Conservation (phyloP, 1,140 invertebrate species). For the Scylla paramamosain region DNA sequence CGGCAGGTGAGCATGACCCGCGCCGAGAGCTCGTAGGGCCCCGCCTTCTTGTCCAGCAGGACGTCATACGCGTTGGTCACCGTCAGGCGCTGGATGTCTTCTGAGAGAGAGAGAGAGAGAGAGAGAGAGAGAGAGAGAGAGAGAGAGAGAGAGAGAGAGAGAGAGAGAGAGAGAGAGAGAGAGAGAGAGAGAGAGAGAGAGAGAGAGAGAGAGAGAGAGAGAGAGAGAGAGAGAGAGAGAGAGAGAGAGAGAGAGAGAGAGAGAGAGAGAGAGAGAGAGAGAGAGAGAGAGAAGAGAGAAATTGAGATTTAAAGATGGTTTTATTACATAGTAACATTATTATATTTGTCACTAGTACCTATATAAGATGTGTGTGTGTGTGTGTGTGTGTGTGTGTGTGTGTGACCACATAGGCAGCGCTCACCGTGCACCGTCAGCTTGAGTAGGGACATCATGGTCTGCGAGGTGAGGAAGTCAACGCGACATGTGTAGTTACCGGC, state of each 20-base stretch:
- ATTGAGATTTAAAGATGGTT: not conserved
- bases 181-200: constrained; percentile 58
- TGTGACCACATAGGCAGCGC: not conserved
- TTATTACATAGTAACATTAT: no score
- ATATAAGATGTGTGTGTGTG: no score
- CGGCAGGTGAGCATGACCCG: constrained; percentile 64
- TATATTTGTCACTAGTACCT: no score
- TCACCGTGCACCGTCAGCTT: constrained; percentile 61
- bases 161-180: constrained; percentile 43
- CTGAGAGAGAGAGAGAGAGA: constrained; percentile 30
- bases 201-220: not conserved
- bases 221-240: constrained; percentile 14
- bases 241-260: constrained; percentile 36
- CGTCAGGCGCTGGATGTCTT: constrained; percentile 55
- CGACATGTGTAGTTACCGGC: constrained; percentile 67
- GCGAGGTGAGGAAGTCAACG: constrained; percentile 64
- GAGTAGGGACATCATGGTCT: constrained; percentile 65
- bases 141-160: constrained; percentile 61
- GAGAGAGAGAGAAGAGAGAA: constrained; percentile 49
- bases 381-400: no score
- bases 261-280: constrained; percentile 55
- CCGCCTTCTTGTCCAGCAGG: constrained; percentile 43
- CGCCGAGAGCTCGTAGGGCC: constrained; percentile 54
- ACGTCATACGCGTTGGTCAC: constrained; percentile 47
- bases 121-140: constrained; percentile 50